These are phyloP conservation scores for Apodemia hepburni DNA, from an alignment of 2,888 invertebrate species.

Conservation along the genomic window DNA sequence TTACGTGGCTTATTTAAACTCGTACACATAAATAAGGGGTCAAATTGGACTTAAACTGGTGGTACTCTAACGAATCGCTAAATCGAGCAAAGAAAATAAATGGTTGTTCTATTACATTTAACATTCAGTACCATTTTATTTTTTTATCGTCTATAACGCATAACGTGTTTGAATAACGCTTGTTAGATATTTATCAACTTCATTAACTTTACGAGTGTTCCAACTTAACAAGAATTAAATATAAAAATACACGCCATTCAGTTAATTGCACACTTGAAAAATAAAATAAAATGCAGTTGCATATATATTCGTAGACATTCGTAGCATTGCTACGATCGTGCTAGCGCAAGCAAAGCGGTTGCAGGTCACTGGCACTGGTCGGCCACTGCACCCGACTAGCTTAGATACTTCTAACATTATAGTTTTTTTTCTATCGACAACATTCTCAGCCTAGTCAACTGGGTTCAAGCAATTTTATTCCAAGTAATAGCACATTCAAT, in stretches of 20 bases:
- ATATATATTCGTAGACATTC: conserved; percentile 47
- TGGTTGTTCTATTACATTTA: too few species aligned
- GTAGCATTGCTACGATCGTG: conserved; percentile 58
- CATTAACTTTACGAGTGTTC: neutral
- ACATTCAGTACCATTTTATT: too few species aligned
- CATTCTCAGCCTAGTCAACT: conserved; percentile 60
- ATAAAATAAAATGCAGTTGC: conserved; percentile 2
- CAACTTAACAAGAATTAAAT: neutral
- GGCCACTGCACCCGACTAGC: conserved; percentile 74
- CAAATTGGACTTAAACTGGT: too few species aligned
- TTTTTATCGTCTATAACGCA: too few species aligned
- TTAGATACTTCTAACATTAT: conserved; percentile 76
- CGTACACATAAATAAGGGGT: too few species aligned
- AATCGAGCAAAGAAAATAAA: too few species aligned
- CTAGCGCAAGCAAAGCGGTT: conserved; percentile 38
- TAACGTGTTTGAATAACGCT: neutral
- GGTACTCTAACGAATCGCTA: too few species aligned
- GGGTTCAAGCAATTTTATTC: conserved; percentile 42
- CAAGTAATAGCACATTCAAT: conserved; percentile 32
- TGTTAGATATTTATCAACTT: neutral
- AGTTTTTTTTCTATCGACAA: conserved; percentile 70
- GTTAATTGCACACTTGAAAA: neutral
- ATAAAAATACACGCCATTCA: neutral
- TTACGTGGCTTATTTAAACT: too few species aligned
- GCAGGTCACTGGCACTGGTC: conserved; percentile 72